Evolutionary conservation across 2,797 vertebrate genomes (phyloP).

Genomic region (Furcifer pardalis): DNA sequence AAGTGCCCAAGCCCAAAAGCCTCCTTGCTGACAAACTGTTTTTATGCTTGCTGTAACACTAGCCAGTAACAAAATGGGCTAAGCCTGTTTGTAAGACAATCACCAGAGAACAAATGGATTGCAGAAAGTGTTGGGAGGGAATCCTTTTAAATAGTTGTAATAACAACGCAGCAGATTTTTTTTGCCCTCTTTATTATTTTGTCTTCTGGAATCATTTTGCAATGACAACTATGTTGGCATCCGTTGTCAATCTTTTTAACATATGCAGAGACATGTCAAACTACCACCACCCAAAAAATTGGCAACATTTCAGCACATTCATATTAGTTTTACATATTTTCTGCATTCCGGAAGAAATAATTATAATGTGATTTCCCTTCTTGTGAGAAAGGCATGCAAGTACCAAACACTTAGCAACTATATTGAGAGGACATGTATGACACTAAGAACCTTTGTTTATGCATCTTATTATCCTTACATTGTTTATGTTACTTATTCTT

Average conservation of each 20-base stretch:
- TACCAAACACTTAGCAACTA: not conserved
- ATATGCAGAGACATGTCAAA: not conserved
- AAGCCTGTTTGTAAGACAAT: not conserved
- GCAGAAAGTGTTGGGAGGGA: not conserved
- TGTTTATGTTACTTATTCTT: no score
- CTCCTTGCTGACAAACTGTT: no score
- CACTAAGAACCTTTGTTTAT: not conserved
- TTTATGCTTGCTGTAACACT: not conserved
- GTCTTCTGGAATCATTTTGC: not conserved
- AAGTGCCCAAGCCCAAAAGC: no score
- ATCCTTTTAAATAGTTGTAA: not conserved
- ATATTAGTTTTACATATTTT: constrained; percentile 33
- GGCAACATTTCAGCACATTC: constrained; percentile 30
- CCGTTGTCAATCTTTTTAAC: not conserved
- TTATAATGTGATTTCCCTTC: constrained; percentile 37
- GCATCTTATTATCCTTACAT: not conserved
- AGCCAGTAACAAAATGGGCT: not conserved
- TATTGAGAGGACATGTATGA: not conserved
- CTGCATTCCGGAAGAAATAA: constrained; percentile 38
- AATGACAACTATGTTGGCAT: not conserved
- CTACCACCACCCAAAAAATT: not conserved
- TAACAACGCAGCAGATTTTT: constrained; percentile 9
- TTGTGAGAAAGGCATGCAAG: constrained; percentile 23
- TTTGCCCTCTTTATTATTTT: not conserved
- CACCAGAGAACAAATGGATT: not conserved